phyloP scores from a whole-genome alignment of 2,888 invertebrate genomes.

The Octodonta nipae region DNA sequence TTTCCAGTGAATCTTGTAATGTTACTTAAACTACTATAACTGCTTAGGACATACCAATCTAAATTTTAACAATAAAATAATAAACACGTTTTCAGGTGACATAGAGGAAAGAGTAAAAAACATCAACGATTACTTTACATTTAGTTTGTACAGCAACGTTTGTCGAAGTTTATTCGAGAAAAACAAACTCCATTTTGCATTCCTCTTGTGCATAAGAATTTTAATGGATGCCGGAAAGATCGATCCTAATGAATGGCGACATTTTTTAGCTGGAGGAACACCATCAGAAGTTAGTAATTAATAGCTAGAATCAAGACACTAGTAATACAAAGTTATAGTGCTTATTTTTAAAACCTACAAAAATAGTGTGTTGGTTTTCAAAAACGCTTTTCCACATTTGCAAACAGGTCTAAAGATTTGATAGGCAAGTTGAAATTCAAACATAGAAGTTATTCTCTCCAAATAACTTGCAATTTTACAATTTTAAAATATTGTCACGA shows the following conservation, averaged over 20 bases:
- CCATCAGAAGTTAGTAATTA: conserved; percentile 37
- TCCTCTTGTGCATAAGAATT: conserved; percentile 57
- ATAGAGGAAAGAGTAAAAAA: conserved; percentile 61
- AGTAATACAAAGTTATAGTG: too few relatives aligned
- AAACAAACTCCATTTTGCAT: conserved; percentile 76
- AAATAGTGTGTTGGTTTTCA: too few relatives aligned
- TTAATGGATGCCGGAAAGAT: conserved; percentile 48
- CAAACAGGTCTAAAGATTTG: too few relatives aligned
- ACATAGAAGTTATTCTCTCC: too few relatives aligned
- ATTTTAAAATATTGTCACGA: too few relatives aligned
- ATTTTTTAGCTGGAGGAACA: conserved; percentile 60
- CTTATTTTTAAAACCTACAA: not conserved
- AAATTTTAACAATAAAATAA: conserved; percentile 42
- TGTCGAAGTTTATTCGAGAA: conserved; percentile 81
- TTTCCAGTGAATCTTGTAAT: too few relatives aligned
- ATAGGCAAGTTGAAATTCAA: too few relatives aligned
- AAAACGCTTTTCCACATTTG: too few relatives aligned
- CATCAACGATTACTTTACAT: conserved; percentile 70
- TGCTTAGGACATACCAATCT: too few relatives aligned
- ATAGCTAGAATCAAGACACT: not conserved
- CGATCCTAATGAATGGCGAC: conserved; percentile 54
- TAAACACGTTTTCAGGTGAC: conserved; percentile 41
- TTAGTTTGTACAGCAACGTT: conserved; percentile 70
- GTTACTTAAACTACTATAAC: too few relatives aligned
- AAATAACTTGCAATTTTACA: not conserved